These are phyloP conservation scores for Callipepla squamata DNA, from an alignment of 2,113 vertebrate genomes.

Conservation along the genomic window DNA sequence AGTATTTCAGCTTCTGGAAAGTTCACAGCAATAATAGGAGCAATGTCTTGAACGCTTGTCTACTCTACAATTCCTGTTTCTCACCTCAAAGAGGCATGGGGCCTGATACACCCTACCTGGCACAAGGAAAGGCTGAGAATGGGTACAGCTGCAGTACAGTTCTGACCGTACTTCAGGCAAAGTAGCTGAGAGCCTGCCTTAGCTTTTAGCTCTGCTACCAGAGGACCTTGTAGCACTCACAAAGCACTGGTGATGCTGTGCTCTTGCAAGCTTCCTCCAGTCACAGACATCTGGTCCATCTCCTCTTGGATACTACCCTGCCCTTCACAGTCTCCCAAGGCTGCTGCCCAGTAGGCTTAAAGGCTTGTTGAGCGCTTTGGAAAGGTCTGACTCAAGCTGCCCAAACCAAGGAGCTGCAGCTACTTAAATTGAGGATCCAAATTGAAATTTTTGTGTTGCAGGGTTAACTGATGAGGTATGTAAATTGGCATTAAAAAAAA, in stretches of 20 bases:
- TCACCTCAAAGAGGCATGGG: neutral
- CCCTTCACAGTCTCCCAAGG: neutral
- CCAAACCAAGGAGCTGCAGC: neutral
- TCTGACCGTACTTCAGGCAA: neutral
- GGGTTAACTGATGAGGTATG: neutral
- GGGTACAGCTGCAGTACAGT: neutral
- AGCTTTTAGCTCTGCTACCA: neutral
- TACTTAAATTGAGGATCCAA: neutral
- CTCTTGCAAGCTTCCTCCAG: neutral
- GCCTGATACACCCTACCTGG: neutral
- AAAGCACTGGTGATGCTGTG: neutral
- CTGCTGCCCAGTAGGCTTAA: neutral
- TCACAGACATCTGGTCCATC: fast-evolving
- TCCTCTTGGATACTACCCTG: neutral
- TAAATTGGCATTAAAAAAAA: neutral
- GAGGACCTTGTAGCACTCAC: neutral
- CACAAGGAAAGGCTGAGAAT: neutral
- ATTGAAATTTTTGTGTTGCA: neutral
- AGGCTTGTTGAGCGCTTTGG: neutral
- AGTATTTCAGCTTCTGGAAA: neutral
- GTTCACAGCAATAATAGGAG: neutral
- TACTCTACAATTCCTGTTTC: neutral
- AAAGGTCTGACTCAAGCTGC: neutral
- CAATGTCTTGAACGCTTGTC: neutral
- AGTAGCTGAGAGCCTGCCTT: neutral